Evolutionary conservation across 1,140 invertebrate species (phyloP).

Genomic region (Gonatopus flavifemur): DNA sequence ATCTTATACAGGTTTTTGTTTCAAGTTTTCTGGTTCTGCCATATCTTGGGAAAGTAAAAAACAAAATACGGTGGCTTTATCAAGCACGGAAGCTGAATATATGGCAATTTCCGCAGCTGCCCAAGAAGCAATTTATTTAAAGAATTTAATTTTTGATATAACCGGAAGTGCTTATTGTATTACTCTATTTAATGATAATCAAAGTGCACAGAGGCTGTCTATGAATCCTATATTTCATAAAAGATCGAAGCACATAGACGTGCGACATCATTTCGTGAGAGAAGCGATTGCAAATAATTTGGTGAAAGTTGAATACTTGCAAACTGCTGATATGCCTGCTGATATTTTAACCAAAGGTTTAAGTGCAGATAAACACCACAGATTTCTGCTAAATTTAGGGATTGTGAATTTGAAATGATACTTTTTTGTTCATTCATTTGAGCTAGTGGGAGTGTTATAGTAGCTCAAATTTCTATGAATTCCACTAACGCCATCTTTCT

Average conservation of each 20-base stretch:
- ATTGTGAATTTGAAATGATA: no score
- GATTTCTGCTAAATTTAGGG: no score
- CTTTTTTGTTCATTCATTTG: no score
- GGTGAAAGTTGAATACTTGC: not conserved
- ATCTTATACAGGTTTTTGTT: conserved; percentile 38
- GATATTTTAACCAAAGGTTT: not conserved
- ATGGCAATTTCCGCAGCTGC: conserved; percentile 15
- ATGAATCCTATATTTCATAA: not conserved
- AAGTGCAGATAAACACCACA: not conserved
- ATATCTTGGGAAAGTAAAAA: not conserved
- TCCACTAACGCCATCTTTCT: no score
- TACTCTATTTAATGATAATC: conserved; percentile 22
- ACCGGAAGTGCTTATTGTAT: not conserved
- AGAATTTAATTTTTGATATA: conserved; percentile 11
- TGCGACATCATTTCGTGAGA: not conserved
- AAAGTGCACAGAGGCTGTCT: conserved; percentile 11
- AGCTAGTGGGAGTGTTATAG: no score
- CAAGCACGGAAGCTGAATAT: conserved; percentile 18
- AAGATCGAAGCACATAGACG: no score
- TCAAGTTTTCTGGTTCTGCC: no score
- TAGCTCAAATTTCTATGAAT: no score
- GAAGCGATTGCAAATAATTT: not conserved
- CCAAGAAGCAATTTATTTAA: conserved; percentile 22
- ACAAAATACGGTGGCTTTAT: conserved; percentile 17
- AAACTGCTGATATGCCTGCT: not conserved